Evolutionary conservation across 2,888 invertebrate genomes (phyloP), one percentile per base, ranked within the genome.

Genomic region (Phanerotoma sp.): DNA sequence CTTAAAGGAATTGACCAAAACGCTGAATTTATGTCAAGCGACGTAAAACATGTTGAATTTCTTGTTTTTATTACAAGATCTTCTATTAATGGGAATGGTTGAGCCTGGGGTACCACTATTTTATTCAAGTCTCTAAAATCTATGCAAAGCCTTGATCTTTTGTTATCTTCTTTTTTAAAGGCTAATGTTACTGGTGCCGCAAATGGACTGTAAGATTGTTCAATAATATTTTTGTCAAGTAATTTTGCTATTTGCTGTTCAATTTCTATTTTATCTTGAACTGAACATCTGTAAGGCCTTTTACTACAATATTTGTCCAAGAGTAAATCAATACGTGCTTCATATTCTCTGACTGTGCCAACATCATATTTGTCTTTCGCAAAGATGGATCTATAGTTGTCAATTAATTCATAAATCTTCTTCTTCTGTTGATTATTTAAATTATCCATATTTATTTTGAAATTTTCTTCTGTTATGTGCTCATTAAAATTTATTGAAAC

Each of bases 291-390:
- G 37, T 56, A 56, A 18, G 41, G 58, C 25, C 42, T 45, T 35
- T 52, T 38, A 21, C 45, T 45, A 18, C 52, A 52, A 41, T 54
- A 57, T 48, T 38, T 45, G 18, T 58, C 44, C 21, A 28, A 25
- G 13, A 41, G 18, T 13, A 60, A 28, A 15, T 60, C 52, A 11
- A 60, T 60, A 18, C 44, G 28, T 9, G 57, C 57, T 50, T 60
- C 57, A 22, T 50, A 44, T 20, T 49, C 52, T 38, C 38, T 41
- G 15, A 55, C 53, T 35, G 18, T 50, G 15, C 55, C 57, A 5
- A 52, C 28, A 11, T 52, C 52, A 25, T 63, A 66, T 61, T 65
- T 64, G 20, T 61, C 58, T 58, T 56, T 65, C 35, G 62, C 62
- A 58, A 66, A 66, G 15, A 64, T 46, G 25, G 28, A 16, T 38